Base-by-base conservation (phyloP, 2,888 invertebrate genomes). In the Anagyrus pseudococci region DNA sequence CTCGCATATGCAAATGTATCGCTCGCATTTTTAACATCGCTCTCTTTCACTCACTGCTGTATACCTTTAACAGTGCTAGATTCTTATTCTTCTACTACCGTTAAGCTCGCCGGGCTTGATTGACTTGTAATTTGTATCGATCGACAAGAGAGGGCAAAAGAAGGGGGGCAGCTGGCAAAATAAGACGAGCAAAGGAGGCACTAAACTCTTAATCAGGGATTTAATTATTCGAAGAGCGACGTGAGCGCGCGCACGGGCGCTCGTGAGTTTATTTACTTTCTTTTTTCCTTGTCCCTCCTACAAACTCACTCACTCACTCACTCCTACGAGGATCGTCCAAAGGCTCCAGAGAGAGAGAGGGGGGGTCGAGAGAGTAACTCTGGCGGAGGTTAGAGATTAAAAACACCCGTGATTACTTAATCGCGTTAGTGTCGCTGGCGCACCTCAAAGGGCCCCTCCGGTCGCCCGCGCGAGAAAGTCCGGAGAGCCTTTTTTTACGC, bases 321-420 rank as follows among this genome's bases (percentile, higher is more conserved):
- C 29, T 41, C 44, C 13, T 53, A 57, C 48, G 49, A n/a, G n/a
- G n/a, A n/a, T n/a, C n/a, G n/a, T n/a, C n/a, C n/a, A n/a, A n/a
- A n/a, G n/a, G n/a, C n/a, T 62, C 66, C 58, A 56, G 65, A 66
- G 71, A 70, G 71, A n/a, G n/a, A n/a, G n/a, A n/a, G n/a, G n/a
- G n/a, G n/a, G n/a, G n/a, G n/a, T n/a, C n/a, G n/a, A n/a, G n/a
- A n/a, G n/a, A n/a, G n/a, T 37, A 4, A 8, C 33, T 8, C 15
- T 15, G 33, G 33, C 33, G 15, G 33, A 37, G 33, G 15, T 37
- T 13, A 73, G 72, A 75, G 75, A 77, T 77, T 76, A 75, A 77
- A 77, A 77, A 75, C 75, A 74, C 71, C 72, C 71, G 75, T 75
- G 79, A 77, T 79, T 73, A 19, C 74, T 77, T 80, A 79, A 80